A percentile compares a stretch with the other conserved stretches of the same genome.
These are phyloP conservation scores for Tenthredo amoena DNA, from an alignment of 2,888 invertebrate genomes.

Conservation along the genomic window DNA sequence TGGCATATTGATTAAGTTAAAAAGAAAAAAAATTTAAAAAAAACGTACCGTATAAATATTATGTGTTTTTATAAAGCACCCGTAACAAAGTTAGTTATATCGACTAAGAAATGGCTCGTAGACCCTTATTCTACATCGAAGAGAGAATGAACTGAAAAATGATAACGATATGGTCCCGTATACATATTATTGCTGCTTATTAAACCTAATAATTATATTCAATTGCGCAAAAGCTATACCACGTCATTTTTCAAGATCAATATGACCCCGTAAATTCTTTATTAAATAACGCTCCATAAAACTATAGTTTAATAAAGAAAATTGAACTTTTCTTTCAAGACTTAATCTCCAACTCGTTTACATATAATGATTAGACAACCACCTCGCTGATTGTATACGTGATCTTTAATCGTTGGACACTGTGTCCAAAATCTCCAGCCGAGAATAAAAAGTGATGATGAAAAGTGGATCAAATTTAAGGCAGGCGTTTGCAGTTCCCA, in stretches of 20 bases:
- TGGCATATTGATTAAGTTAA: background rate
- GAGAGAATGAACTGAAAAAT: background rate
- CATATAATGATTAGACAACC: background rate
- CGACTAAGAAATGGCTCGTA: background rate
- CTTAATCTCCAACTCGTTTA: background rate
- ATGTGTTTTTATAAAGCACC: background rate
- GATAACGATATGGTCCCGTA: background rate
- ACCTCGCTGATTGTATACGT: background rate
- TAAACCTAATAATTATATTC: slow-evolving; percentile 1
- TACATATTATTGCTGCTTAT: background rate
- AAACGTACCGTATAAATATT: background rate
- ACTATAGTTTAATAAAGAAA: background rate
- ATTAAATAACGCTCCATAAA: background rate
- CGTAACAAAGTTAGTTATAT: background rate
- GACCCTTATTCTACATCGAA: background rate
- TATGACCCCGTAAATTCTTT: background rate
- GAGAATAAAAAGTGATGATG: no score
- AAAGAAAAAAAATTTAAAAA: background rate
- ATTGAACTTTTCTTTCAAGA: background rate
- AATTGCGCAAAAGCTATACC: background rate
- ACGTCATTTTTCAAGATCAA: background rate
- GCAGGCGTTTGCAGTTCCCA: background rate
- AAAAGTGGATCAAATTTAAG: no score
- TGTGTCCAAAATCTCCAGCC: no score
- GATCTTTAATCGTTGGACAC: background rate